A percentile compares a stretch with the other conserved stretches of the same genome.
phyloP scores from a whole-genome alignment of 2,113 vertebrate species.

The Phrynosoma blainvillii region DNA sequence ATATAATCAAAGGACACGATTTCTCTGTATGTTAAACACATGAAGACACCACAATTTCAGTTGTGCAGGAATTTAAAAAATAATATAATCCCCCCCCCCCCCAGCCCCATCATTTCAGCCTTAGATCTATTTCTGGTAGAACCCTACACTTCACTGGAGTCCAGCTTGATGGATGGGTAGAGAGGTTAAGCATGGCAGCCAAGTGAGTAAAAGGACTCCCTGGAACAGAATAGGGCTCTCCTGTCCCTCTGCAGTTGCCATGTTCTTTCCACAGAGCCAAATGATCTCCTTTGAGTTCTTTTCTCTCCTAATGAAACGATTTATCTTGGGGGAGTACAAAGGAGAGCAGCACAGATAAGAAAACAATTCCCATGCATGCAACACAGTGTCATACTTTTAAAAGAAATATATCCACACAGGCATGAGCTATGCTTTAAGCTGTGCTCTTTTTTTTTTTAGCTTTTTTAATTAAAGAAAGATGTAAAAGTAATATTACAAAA shows the following conservation, averaged over 20 bases:
- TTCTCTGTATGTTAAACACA: neutral
- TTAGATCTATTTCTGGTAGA: neutral
- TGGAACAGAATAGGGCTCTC: neutral
- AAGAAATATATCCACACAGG: neutral
- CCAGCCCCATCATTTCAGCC: neutral
- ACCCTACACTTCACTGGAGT: neutral
- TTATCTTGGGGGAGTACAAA: conserved; percentile 4
- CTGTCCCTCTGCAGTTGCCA: neutral
- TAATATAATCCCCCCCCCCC: neutral
- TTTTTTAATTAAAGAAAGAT: no score
- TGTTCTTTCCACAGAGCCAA: neutral
- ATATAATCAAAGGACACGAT: neutral
- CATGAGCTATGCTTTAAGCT: neutral
- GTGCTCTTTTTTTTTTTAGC: neutral
- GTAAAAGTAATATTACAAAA: no score
- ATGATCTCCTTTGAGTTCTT: neutral
- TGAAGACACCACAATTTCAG: neutral
- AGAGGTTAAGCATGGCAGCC: no score
- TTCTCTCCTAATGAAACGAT: neutral
- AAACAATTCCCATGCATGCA: neutral
- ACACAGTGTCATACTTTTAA: neutral
- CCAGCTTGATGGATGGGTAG: neutral
- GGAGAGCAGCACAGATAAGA: neutral
- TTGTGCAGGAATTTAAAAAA: neutral
- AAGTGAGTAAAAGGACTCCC: neutral